Percentiles rank a stretch among this genome's conserved stretches.
These are phyloP conservation scores for Brienomyrus brachyistius DNA, from an alignment of 2,113 vertebrate genomes.

Conservation along the genomic window DNA sequence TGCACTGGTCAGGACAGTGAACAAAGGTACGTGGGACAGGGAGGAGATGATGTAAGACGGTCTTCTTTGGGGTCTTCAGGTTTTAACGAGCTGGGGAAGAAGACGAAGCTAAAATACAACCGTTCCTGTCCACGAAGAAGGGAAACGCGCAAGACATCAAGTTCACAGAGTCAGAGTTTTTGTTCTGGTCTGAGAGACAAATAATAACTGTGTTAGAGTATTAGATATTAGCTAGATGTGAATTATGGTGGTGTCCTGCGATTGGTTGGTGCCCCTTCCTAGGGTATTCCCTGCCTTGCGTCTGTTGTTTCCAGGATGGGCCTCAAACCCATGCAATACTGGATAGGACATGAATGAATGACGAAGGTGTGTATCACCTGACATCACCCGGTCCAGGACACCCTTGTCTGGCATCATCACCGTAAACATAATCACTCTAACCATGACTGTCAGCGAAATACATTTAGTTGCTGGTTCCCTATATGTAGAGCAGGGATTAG, in stretches of 20 bases:
- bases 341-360: neutral
- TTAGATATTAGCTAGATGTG: neutral
- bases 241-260: neutral
- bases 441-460: neutral
- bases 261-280: neutral
- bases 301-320: neutral
- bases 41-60: neutral
- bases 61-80: neutral
- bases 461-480: neutral
- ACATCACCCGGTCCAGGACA: neutral
- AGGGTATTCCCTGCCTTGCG: neutral
- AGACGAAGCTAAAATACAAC: neutral
- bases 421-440: neutral
- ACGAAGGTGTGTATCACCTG: neutral
- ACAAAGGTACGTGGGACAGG: neutral
- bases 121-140: neutral
- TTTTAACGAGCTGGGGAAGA: neutral
- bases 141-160: neutral
- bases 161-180: neutral
- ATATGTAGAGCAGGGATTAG: neutral
- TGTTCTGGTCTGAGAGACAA: neutral
- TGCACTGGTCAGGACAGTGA: neutral
- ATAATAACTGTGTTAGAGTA: neutral
- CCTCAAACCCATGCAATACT: neutral
- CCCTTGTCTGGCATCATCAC: neutral